Conservation (phyloP, 2,113 vertebrate genomes). For the Antechinus flavipes region DNA sequence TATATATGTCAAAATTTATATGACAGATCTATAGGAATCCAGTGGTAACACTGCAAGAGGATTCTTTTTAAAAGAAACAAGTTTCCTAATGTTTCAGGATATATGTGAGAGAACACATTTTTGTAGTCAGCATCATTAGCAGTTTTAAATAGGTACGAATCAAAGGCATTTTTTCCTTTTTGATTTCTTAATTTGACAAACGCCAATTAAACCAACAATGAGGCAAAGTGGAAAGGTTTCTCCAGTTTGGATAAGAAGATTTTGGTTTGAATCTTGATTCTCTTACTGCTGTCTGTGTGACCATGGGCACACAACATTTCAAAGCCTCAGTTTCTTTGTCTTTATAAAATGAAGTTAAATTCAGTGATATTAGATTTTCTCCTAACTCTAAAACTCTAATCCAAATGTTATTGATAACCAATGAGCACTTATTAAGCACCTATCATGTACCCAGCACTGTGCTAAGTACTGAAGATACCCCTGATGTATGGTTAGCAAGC, state of each 20-base stretch:
- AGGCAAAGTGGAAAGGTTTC: neutral
- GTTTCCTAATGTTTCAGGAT: neutral
- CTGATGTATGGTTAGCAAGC: neutral
- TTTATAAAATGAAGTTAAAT: neutral
- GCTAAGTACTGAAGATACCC: too few species aligned
- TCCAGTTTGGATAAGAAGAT: neutral
- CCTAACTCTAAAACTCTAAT: neutral
- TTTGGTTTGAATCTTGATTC: too few species aligned
- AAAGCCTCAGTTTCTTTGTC: neutral
- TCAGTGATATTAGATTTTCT: neutral
- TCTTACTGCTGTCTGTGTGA: too few species aligned
- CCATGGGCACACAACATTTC: neutral
- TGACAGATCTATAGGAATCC: slow-evolving; percentile 17
- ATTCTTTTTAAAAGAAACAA: neutral
- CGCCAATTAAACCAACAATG: neutral
- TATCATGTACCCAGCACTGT: too few species aligned
- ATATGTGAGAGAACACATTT: neutral
- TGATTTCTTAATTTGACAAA: neutral
- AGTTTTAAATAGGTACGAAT: neutral
- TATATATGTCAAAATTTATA: neutral
- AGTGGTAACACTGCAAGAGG: neutral
- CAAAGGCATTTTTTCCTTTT: neutral
- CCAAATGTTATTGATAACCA: neutral
- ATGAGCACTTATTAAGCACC: neutral
- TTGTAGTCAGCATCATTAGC: neutral